phyloP scores from a whole-genome alignment of 2,797 vertebrate genomes.

The Anolis apletophallus region DNA sequence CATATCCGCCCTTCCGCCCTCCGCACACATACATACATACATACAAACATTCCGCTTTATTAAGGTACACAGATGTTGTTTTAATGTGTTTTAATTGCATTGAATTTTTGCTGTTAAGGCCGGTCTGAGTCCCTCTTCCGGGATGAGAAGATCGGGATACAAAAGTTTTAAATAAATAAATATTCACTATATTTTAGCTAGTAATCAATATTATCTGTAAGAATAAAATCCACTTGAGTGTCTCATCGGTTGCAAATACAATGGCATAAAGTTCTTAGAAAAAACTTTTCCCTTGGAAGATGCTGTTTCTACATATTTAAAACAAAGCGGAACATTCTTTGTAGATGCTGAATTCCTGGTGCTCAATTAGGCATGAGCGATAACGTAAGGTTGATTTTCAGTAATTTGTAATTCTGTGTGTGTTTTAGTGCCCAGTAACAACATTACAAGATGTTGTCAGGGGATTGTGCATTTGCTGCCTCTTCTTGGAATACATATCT shows the following conservation, averaged over 20 bases:
- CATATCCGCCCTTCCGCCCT: no score
- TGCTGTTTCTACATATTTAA: not conserved
- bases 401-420: not conserved
- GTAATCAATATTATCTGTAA: not conserved
- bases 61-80: no score
- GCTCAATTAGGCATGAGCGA: fast-evolving
- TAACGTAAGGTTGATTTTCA: not conserved
- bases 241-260: not conserved
- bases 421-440: conserved; percentile 84
- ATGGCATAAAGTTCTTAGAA: not conserved
- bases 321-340: not conserved
- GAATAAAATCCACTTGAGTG: not conserved
- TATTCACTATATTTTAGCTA: conserved; percentile 14
- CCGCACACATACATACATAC: no score
- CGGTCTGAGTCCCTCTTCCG: no score
- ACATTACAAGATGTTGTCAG: conserved; percentile 85
- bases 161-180: no score
- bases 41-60: no score
- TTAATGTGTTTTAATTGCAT: no score
- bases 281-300: not conserved
- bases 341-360: not conserved
- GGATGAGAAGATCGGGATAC: no score
- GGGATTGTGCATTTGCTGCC: conserved; percentile 87
- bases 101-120: no score
- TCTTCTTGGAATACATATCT: conserved; percentile 89